These are phyloP conservation scores for Caenorhabditis inopinata DNA, from an alignment of 1,140 invertebrate species.

Conservation along the genomic window DNA sequence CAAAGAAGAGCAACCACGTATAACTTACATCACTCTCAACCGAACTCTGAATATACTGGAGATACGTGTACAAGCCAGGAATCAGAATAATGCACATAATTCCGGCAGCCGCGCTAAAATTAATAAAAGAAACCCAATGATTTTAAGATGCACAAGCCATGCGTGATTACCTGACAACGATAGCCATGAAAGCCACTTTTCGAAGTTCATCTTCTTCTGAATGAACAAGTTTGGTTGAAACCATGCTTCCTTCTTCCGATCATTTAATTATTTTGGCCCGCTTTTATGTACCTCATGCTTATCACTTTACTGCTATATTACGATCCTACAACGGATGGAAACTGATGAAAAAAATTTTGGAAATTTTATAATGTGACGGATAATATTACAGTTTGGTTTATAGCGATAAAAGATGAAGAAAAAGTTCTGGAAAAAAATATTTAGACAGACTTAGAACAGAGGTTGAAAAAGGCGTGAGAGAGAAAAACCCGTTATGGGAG, in stretches of 20 bases:
- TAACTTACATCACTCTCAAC: conserved; percentile 36
- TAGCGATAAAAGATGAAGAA: neutral
- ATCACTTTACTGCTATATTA: conserved; percentile 23
- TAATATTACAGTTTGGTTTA: neutral
- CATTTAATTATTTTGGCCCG: neutral
- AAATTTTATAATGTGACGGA: too few relatives aligned
- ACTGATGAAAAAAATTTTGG: too few relatives aligned
- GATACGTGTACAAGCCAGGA: conserved; percentile 41
- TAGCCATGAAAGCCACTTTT: conserved; percentile 23
- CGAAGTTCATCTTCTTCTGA: conserved; percentile 29
- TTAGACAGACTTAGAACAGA: neutral
- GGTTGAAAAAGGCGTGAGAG: neutral
- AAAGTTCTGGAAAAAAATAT: neutral
- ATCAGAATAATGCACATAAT: conserved; percentile 35
- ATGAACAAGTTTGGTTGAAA: neutral
- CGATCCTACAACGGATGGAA: neutral
- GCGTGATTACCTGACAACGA: conserved; percentile 21
- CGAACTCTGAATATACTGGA: conserved; percentile 38
- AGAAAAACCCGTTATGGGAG: neutral
- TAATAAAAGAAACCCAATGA: neutral
- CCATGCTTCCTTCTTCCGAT: neutral
- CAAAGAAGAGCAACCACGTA: neutral
- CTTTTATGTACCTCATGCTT: neutral
- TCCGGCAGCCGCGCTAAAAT: conserved; percentile 33
- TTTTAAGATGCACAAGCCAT: neutral